Percentiles rank a stretch among this genome's conserved stretches.
Evolutionary conservation across 2,888 invertebrate species (phyloP).

Genomic region (Clostera curtula): DNA sequence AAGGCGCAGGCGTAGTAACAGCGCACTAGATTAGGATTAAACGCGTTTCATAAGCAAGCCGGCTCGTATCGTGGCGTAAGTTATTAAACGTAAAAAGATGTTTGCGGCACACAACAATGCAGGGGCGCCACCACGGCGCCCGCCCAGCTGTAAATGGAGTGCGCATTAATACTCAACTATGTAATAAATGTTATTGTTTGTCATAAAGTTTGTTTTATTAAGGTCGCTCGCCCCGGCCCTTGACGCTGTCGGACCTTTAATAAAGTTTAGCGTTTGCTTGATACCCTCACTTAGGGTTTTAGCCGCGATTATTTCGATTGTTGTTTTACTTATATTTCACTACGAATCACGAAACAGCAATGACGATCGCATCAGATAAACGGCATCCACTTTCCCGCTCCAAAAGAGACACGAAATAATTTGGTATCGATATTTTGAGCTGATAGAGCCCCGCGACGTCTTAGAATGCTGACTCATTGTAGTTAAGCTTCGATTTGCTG

Average conservation of each 20-base stretch:
- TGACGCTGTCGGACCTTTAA: slow-evolving; percentile 50
- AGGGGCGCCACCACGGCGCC: slow-evolving; percentile 45
- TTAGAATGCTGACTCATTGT: slow-evolving; percentile 50
- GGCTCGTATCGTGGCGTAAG: slow-evolving; percentile 27
- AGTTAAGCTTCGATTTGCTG: slow-evolving; percentile 47
- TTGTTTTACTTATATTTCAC: slow-evolving; percentile 25
- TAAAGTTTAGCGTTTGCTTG: slow-evolving; percentile 51
- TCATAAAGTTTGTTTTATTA: slow-evolving; percentile 69
- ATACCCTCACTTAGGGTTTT: slow-evolving; percentile 39
- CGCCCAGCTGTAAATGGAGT: slow-evolving; percentile 58
- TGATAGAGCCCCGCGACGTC: slow-evolving; percentile 34
- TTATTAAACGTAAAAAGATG: slow-evolving; percentile 33
- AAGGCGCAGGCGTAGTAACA: slow-evolving; percentile 19
- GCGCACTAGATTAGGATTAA: slow-evolving; percentile 39
- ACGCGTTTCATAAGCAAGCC: slow-evolving; percentile 33
- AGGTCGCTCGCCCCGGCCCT: slow-evolving; percentile 48
- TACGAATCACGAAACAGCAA: slow-evolving; percentile 15
- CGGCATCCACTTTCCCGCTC: slow-evolving; percentile 27
- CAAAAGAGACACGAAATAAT: slow-evolving; percentile 42
- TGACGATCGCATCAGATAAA: slow-evolving; percentile 28
- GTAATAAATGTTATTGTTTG: slow-evolving; percentile 72
- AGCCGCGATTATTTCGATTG: slow-evolving; percentile 34
- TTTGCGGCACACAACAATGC: slow-evolving; percentile 44
- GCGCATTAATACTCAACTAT: slow-evolving; percentile 66
- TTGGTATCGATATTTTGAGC: slow-evolving; percentile 51